Conservation (phyloP, 2,113 vertebrate species). For the Thunnus thynnus region DNA sequence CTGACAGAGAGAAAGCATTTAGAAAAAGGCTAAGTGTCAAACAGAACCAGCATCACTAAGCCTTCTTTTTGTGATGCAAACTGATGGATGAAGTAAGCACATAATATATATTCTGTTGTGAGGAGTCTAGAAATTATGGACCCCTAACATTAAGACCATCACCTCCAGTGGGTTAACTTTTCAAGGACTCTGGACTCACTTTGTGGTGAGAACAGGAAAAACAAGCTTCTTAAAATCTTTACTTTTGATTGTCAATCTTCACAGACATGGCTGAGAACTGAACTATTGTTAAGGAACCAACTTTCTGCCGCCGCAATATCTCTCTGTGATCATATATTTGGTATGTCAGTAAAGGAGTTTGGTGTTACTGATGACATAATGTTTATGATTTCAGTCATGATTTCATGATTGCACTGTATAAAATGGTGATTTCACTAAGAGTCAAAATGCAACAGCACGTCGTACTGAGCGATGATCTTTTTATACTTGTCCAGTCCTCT, state of each 20-base stretch:
- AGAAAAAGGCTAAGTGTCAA: constrained; percentile 28
- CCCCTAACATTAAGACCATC: not conserved
- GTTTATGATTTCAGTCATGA: too few species aligned
- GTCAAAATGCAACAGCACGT: not conserved
- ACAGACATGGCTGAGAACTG: not conserved
- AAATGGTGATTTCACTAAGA: not conserved
- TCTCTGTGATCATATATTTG: not conserved
- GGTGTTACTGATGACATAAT: too few species aligned
- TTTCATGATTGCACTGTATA: too few species aligned
- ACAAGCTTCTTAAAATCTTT: constrained; percentile 10
- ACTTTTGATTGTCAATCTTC: not conserved
- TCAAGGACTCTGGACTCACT: not conserved
- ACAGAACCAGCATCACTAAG: constrained; percentile 16
- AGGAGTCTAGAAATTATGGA: not conserved
- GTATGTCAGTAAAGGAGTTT: not conserved
- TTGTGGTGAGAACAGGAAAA: not conserved
- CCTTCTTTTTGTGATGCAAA: constrained; percentile 27
- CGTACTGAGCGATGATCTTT: not conserved
- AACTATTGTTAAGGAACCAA: not conserved
- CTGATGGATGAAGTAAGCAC: constrained; percentile 21
- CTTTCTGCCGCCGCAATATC: not conserved
- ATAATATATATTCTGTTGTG: constrained; percentile 16
- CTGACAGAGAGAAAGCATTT: constrained; percentile 36
- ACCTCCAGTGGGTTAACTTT: not conserved
- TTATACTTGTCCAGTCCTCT: not conserved